These are phyloP conservation scores for Brachirus orientalis DNA, from an alignment of 2,113 vertebrate species.

Conservation along the genomic window DNA sequence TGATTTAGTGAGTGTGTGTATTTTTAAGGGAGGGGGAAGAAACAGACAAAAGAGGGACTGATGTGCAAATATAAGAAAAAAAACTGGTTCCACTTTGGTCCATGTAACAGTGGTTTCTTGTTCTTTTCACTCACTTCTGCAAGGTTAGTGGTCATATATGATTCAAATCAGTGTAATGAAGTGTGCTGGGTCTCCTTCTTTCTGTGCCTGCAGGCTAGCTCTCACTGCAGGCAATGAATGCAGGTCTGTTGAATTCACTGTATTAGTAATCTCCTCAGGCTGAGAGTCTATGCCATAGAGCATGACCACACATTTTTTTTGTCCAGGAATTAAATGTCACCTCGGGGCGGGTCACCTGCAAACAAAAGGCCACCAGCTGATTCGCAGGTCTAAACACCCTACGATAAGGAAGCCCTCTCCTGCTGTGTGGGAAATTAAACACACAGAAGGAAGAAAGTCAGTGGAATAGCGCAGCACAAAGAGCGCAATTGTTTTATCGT, in stretches of 20 bases:
- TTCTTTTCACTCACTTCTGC: conserved; percentile 27
- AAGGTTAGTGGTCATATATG: conserved; percentile 32
- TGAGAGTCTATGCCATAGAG: conserved; percentile 64
- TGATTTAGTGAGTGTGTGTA: neutral
- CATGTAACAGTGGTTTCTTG: conserved; percentile 9
- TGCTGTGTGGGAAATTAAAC: conserved; percentile 79
- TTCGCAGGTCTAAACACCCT: conserved; percentile 80
- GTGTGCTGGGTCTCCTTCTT: conserved; percentile 27
- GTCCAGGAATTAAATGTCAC: conserved; percentile 80
- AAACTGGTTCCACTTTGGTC: conserved; percentile 51
- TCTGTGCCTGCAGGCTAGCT: conserved; percentile 29
- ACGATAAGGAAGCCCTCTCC: conserved; percentile 77
- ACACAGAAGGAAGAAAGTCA: conserved; percentile 59
- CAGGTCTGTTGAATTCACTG: conserved; percentile 65
- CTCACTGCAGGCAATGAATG: conserved; percentile 57
- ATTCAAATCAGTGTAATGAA: conserved; percentile 45
- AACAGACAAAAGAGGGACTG: neutral
- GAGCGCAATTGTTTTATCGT: conserved; percentile 77
- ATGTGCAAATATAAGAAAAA: conserved; percentile 54
- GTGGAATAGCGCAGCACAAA: conserved; percentile 70
- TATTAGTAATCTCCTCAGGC: conserved; percentile 76
- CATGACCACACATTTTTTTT: conserved; percentile 74
- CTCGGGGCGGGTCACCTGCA: conserved; percentile 77
- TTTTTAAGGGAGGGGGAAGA: neutral
- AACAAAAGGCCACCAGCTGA: conserved; percentile 79